phyloP scores from a whole-genome alignment of 2,113 vertebrate genomes.

The Otocyon megalotis region DNA sequence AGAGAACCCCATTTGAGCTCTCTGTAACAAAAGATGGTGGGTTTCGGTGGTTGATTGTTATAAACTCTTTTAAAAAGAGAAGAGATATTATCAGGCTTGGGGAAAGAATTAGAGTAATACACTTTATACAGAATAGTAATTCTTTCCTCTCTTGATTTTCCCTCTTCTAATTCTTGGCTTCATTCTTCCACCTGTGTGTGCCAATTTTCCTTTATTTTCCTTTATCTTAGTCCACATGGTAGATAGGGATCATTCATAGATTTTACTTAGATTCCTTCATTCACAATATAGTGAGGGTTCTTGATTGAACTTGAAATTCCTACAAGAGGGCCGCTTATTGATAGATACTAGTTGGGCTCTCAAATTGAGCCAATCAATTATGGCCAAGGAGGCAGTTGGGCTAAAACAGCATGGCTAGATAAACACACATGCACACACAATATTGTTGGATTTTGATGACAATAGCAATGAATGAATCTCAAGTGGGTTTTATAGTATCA shows the following conservation, averaged over 20 bases:
- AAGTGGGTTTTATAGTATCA: neutral
- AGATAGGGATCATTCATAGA: neutral
- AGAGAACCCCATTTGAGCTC: neutral
- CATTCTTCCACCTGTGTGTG: neutral
- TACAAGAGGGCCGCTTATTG: neutral
- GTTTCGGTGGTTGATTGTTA: neutral
- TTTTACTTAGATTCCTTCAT: neutral
- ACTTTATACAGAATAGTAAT: neutral
- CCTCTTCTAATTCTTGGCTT: neutral
- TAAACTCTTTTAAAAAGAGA: neutral
- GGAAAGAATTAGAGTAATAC: neutral
- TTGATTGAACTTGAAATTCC: constrained; percentile 31
- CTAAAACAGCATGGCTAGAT: neutral
- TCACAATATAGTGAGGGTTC: neutral
- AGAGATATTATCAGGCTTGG: neutral
- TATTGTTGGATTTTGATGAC: neutral
- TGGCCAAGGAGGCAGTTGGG: neutral
- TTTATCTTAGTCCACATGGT: neutral
- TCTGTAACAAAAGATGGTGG: neutral
- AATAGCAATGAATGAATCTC: neutral
- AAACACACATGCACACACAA: neutral
- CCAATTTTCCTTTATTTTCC: neutral
- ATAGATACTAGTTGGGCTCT: neutral
- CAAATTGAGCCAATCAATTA: constrained; percentile 41
- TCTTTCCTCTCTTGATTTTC: neutral